These are phyloP conservation scores for Drosophila truncata DNA, from an alignment of 1,140 invertebrate genomes.

Conservation along the genomic window DNA sequence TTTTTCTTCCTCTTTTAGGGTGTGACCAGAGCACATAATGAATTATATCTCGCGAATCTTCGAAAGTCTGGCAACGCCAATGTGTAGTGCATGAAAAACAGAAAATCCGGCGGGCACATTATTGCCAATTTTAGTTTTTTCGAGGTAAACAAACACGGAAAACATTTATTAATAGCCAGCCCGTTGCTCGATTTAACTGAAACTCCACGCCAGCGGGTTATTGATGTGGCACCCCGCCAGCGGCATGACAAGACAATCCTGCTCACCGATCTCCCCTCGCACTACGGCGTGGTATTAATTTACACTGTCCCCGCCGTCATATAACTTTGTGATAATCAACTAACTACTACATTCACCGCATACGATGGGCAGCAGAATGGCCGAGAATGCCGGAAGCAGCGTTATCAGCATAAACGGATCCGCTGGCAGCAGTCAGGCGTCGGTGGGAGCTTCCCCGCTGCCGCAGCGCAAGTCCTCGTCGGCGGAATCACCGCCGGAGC, in stretches of 20 bases:
- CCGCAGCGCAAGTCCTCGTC: conserved; percentile 56
- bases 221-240: conserved; percentile 8
- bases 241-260: conserved; percentile 30
- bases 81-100: no score
- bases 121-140: neutral
- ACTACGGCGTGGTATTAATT: conserved; percentile 55
- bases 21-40: neutral
- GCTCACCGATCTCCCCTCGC: conserved; percentile 1
- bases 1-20: neutral
- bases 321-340: conserved; percentile 41
- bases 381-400: conserved; percentile 45
- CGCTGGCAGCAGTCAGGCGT: neutral
- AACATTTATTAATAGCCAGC: neutral
- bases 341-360: conserved; percentile 24
- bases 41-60: neutral
- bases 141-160: conserved; percentile 3
- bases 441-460: conserved; percentile 4
- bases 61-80: neutral
- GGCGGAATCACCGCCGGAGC: conserved; percentile 64
- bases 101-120: neutral
- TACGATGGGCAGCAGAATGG: conserved; percentile 30
- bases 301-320: neutral
- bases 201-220: neutral
- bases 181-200: neutral
- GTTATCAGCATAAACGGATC: conserved; percentile 64